Evolutionary conservation across 2,797 vertebrate genomes (phyloP).

Genomic region (Aldrovandia affinis): DNA sequence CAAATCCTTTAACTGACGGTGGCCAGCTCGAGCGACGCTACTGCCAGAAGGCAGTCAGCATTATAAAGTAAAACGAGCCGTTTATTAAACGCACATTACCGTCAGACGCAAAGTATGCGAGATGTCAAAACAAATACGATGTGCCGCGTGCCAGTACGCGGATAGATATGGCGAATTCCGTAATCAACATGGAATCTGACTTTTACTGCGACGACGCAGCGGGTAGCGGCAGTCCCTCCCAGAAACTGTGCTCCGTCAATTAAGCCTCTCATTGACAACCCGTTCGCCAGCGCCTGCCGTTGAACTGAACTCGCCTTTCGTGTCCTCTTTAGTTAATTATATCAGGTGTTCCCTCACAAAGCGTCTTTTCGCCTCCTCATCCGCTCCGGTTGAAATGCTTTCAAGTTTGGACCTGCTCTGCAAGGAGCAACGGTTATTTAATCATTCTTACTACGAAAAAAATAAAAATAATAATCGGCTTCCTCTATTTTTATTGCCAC

Average conservation of each 20-base stretch:
- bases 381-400: background rate
- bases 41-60: conserved; percentile 10
- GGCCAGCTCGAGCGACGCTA: conserved; percentile 21
- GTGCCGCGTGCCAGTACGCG: background rate
- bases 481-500: background rate
- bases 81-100: background rate
- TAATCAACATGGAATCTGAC: background rate
- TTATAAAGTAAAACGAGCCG: background rate
- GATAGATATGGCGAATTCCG: conserved; percentile 9
- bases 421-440: conserved; percentile 12
- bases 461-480: background rate
- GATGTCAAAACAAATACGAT: conserved; percentile 22
- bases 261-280: conserved; percentile 3
- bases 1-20: conserved; percentile 18
- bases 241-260: background rate
- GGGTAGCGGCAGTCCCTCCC: background rate
- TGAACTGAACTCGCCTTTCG: conserved; percentile 15
- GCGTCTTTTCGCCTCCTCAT: conserved; percentile 1
- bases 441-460: background rate
- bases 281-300: conserved; percentile 6
- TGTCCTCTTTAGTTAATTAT: conserved; percentile 20
- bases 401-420: conserved; percentile 27
- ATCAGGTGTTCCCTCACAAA: conserved; percentile 28
- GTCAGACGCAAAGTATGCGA: conserved; percentile 13
- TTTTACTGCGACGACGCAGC: background rate